Percentiles rank a stretch among this genome's conserved stretches.
These are phyloP conservation scores for Falco punctatus DNA, from an alignment of 2,113 vertebrate species.

Conservation along the genomic window DNA sequence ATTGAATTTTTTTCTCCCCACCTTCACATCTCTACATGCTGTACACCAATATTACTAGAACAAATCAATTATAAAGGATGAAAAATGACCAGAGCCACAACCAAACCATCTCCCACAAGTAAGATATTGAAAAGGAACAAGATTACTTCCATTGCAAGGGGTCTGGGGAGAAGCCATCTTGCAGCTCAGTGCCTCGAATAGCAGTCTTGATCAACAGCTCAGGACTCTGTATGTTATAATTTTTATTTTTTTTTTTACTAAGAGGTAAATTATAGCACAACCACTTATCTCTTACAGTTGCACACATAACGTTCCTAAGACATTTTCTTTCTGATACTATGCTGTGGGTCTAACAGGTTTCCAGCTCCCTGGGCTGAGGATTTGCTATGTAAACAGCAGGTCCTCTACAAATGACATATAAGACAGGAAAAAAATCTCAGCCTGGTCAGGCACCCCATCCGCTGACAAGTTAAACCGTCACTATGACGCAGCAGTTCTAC, in stretches of 20 bases:
- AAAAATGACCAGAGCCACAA: conserved; percentile 20
- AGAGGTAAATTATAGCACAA: not conserved
- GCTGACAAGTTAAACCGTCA: not conserved
- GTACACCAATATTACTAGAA: conserved; percentile 11
- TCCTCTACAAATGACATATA: not conserved
- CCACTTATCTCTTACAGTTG: not conserved
- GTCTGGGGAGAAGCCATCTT: conserved; percentile 42
- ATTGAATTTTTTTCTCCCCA: not conserved
- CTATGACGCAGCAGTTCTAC: not conserved
- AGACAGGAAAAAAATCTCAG: not conserved
- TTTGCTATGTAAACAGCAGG: not conserved
- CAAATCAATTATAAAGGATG: conserved; percentile 50
- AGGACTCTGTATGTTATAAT: not conserved
- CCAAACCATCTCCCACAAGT: conserved; percentile 7
- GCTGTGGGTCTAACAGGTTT: not conserved
- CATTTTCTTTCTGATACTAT: not conserved
- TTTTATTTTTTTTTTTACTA: too few species aligned
- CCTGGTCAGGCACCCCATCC: not conserved
- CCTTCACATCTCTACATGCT: not conserved
- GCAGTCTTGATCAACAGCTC: not conserved
- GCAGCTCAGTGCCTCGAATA: not conserved
- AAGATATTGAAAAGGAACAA: not conserved
- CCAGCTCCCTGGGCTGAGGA: not conserved
- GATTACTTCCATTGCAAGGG: not conserved
- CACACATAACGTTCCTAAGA: not conserved